Conservation (phyloP, 2,888 invertebrate genomes). For the Brenthis hecate region DNA sequence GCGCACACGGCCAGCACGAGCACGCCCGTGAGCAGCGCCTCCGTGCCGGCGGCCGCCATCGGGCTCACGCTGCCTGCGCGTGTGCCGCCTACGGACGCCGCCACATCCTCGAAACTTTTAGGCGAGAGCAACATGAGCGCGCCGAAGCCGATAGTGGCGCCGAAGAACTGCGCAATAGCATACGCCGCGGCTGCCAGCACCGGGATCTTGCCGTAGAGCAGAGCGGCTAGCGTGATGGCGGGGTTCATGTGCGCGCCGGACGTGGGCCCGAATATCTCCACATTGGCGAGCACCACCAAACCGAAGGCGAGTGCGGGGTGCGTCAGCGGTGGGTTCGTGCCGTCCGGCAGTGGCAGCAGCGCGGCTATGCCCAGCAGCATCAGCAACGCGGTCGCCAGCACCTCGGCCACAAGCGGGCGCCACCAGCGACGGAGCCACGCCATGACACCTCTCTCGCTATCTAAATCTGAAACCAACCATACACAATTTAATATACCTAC, state of each 20-base stretch:
- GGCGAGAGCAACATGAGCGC: slow-evolving; percentile 51
- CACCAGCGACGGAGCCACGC: slow-evolving; percentile 59
- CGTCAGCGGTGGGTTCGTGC: slow-evolving; percentile 47
- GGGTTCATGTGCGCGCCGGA: slow-evolving; percentile 92
- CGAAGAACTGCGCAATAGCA: slow-evolving; percentile 57
- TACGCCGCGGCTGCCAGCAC: slow-evolving; percentile 56
- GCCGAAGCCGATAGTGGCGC: slow-evolving; percentile 60
- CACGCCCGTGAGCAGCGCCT: slow-evolving; percentile 58
- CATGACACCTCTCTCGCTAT: slow-evolving; percentile 36
- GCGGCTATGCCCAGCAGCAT: slow-evolving; percentile 64
- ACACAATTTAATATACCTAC: not conserved
- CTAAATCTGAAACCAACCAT: slow-evolving; percentile 1
- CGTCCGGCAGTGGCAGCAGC: slow-evolving; percentile 46
- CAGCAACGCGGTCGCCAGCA: slow-evolving; percentile 66
- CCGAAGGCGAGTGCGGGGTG: slow-evolving; percentile 70
- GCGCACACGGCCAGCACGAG: slow-evolving; percentile 60
- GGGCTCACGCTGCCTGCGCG: slow-evolving; percentile 33
- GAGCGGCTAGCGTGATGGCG: slow-evolving; percentile 86
- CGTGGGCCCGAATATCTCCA: slow-evolving; percentile 84
- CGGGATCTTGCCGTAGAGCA: slow-evolving; percentile 77
- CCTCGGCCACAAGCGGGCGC: slow-evolving; percentile 66
- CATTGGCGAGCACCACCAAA: slow-evolving; percentile 58
- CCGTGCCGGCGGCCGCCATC: slow-evolving; percentile 46
- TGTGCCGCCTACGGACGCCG: slow-evolving; percentile 30
- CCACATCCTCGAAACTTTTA: slow-evolving; percentile 31